These are phyloP conservation scores for Linepithema humile DNA, from an alignment of 1,140 invertebrate species.

Conservation along the genomic window DNA sequence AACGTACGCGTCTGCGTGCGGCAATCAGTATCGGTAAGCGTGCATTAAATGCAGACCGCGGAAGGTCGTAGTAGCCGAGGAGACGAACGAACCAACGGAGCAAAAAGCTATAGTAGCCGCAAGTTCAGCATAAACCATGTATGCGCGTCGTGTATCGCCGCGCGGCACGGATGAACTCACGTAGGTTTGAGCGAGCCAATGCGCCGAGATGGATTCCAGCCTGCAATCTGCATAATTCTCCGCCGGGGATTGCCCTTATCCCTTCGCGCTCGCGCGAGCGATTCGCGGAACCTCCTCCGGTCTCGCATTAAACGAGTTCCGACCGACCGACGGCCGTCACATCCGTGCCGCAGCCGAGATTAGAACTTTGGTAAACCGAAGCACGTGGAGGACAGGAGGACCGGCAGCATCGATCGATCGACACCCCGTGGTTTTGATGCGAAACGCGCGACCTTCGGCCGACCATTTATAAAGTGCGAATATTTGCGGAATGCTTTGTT, in stretches of 20 bases:
- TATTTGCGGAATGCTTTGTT: conserved; percentile 21
- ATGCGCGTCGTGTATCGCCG: not conserved
- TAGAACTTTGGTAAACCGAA: conserved; percentile 15
- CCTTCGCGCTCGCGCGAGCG: conserved; percentile 65
- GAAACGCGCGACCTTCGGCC: not conserved
- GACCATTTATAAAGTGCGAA: conserved; percentile 12
- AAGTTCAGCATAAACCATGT: conserved; percentile 41
- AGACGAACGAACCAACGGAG: conserved; percentile 33
- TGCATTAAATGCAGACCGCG: conserved; percentile 28
- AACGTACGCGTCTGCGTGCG: not conserved
- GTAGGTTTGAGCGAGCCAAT: conserved; percentile 76
- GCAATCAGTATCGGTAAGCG: conserved; percentile 34
- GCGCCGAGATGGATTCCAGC: conserved; percentile 77
- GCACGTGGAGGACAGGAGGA: not conserved
- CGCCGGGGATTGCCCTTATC: conserved; percentile 74
- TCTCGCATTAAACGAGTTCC: conserved; percentile 50
- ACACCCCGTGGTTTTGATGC: not conserved
- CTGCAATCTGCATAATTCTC: conserved; percentile 84
- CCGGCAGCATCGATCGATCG: not conserved
- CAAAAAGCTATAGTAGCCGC: conserved; percentile 17
- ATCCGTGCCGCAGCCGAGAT: conserved; percentile 1
- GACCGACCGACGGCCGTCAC: conserved; percentile 32
- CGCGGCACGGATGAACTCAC: conserved; percentile 74
- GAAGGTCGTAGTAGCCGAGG: conserved; percentile 43
- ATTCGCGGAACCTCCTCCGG: conserved; percentile 57